These are phyloP conservation scores for Leucosticte australis DNA, from an alignment of 2,113 vertebrate genomes.

Conservation along the genomic window DNA sequence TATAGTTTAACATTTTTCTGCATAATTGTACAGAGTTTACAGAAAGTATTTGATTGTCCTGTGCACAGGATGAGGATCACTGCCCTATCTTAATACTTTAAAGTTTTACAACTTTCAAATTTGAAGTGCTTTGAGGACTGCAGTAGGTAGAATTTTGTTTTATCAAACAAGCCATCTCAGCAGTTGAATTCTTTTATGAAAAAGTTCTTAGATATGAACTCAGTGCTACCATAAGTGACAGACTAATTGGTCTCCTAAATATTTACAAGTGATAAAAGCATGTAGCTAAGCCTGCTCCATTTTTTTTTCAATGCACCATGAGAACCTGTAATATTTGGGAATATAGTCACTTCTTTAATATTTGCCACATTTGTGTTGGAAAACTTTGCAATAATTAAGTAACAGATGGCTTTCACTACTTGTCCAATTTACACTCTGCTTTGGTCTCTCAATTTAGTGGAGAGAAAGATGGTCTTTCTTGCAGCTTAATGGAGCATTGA, in stretches of 20 bases:
- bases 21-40: neutral
- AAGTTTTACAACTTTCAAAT: neutral
- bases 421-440: neutral
- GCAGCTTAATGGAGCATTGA: neutral
- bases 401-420: neutral
- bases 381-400: neutral
- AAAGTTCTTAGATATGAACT: neutral
- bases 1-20: neutral
- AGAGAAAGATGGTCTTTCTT: neutral
- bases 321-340: neutral
- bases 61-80: neutral
- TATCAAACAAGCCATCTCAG: neutral
- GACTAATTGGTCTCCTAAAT: neutral
- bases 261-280: neutral
- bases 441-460: neutral
- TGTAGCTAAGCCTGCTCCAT: neutral
- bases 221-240: neutral
- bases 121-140: neutral
- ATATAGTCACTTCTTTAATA: neutral
- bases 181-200: neutral
- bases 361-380: neutral
- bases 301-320: accelerated
- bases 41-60: neutral
- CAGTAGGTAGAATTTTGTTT: neutral
- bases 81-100: neutral